Base-by-base conservation (phyloP, 2,113 vertebrate species). In the Chamaetylas fuelleborni region DNA sequence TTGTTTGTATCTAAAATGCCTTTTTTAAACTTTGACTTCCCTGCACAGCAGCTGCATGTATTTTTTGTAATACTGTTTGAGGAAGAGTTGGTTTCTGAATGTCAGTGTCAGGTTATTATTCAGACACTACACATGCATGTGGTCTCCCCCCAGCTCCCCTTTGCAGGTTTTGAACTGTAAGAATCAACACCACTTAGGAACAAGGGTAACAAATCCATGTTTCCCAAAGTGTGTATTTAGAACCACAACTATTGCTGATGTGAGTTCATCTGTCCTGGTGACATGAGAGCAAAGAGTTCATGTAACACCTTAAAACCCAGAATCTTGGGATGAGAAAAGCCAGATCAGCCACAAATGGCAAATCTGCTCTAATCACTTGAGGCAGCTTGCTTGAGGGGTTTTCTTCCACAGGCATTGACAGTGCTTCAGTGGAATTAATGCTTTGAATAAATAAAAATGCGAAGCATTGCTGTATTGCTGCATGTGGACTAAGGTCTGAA, bases 241-340 rank as follows among this genome's bases (percentile, higher is more conserved):
- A 72, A 57, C 56, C 0, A 0, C 31, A 81, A 1, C 19, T 64
- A 0, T 48, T 0, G 0, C 40, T 69, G 11, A 17, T 5, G 1
- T 17, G 64, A 51, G 36, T 53, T 54, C 36, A 17, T 50, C 48
- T 48, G 40, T 57, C 13, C 50, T 0, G 3, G 31, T 43, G 79
- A 60, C 26, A 23, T 1, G 0, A 58, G 5, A 57, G 33, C 5
- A 15, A 42, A 47, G 40, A 19, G 11, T 62, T 82, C 16, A 11
- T 34, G 19, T 47, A 60, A 34, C 2, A 11, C 43, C 42, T 69
- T 53, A 43, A 71, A 88, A 85, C 15, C 11, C 58, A 51, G 24
- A 62, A 60, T 81, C 43, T 51, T 47, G 38, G 20, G 9, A 42
- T 70, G 15, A 60, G 28, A 78, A 78, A 89, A 66, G 48, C 69